phyloP scores from a whole-genome alignment of 2,888 invertebrate species.

The Idaea biselata region DNA sequence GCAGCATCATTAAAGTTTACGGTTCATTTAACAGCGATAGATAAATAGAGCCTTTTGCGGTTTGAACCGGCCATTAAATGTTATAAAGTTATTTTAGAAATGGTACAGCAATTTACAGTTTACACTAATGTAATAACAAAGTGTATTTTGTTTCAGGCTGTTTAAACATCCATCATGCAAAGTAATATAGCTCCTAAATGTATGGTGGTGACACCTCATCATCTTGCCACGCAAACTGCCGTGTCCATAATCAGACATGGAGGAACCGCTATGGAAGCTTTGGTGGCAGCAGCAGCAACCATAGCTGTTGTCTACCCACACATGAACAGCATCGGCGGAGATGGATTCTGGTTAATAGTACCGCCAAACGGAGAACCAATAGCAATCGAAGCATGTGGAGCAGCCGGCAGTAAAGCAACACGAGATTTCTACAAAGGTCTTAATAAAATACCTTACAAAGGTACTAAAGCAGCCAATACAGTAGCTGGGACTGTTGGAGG shows the following conservation, averaged over 20 bases:
- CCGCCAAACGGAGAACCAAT: conserved; percentile 63
- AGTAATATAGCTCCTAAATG: conserved; percentile 53
- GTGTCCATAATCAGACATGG: conserved; percentile 59
- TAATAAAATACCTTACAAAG: conserved; percentile 51
- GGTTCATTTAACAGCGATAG: background rate
- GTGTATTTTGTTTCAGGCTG: conserved; percentile 31
- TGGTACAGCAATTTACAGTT: background rate
- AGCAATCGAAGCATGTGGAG: conserved; percentile 67
- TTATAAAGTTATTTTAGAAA: background rate
- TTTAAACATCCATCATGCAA: conserved; percentile 31
- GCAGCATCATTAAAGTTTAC: background rate
- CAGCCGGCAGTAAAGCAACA: conserved; percentile 60
- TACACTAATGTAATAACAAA: background rate
- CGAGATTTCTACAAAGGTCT: conserved; percentile 48
- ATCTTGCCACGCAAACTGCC: conserved; percentile 67
- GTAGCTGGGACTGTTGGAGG: conserved; percentile 69
- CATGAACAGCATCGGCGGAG: conserved; percentile 70
- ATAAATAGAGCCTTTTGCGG: conserved; percentile 1
- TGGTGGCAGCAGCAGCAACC: conserved; percentile 68
- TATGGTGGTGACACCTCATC: conserved; percentile 72
- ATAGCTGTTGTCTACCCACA: conserved; percentile 68
- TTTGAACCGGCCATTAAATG: background rate
- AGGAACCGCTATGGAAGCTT: conserved; percentile 71
- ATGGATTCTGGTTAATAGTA: conserved; percentile 68
- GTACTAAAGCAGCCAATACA: conserved; percentile 61